A percentile compares a stretch with the other conserved stretches of the same genome.
Conservation (phyloP, 2,113 vertebrate genomes). For the Hyla sarda region DNA sequence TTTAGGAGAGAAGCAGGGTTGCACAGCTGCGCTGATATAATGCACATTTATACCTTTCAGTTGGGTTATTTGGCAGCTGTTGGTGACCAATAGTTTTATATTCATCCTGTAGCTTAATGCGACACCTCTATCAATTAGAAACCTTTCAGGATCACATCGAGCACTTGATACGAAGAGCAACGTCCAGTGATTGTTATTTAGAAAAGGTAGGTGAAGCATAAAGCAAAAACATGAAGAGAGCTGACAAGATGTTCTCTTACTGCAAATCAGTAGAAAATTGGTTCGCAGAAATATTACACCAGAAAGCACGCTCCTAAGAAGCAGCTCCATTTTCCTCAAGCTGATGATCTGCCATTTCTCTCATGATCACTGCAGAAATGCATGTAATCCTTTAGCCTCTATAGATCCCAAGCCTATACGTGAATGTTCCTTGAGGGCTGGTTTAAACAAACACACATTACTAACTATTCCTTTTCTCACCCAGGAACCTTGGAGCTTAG, state of each 20-base stretch:
- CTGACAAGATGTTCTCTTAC: neutral
- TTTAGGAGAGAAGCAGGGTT: neutral
- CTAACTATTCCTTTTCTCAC: conserved; percentile 31
- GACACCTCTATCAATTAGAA: conserved; percentile 16
- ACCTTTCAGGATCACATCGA: conserved; percentile 17
- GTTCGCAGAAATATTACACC: neutral
- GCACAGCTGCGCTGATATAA: neutral
- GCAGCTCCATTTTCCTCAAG: neutral
- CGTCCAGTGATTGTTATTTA: conserved; percentile 9
- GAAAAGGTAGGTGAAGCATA: neutral
- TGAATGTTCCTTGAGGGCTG: conserved; percentile 21
- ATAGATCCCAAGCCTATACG: neutral
- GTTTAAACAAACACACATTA: conserved; percentile 40
- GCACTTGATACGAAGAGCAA: neutral
- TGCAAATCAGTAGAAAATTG: conserved; percentile 12
- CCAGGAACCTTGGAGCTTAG: neutral
- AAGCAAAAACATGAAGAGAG: neutral
- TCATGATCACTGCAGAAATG: neutral
- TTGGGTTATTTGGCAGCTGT: conserved; percentile 4
- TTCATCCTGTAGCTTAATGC: conserved; percentile 14
- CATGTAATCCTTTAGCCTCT: neutral
- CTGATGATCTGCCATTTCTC: neutral
- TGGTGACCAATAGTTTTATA: neutral
- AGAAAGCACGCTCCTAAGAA: too few relatives aligned
- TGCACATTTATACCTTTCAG: neutral